These are phyloP conservation scores for Syngnathus typhle DNA, from an alignment of 2,113 vertebrate genomes.

Conservation along the genomic window DNA sequence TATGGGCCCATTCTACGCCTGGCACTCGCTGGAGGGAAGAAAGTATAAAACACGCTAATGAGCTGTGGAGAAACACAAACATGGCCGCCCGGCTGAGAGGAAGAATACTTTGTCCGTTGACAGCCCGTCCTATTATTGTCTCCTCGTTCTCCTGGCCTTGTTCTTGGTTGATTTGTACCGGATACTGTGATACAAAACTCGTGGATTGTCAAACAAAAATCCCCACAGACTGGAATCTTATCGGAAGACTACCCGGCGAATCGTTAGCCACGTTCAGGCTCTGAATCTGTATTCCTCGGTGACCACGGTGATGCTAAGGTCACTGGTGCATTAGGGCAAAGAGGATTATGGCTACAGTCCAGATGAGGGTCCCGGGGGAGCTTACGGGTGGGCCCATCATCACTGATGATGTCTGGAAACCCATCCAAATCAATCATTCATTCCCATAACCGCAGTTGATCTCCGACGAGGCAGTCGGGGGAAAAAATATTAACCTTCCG, in stretches of 20 bases:
- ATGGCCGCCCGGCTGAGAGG: conserved; percentile 34
- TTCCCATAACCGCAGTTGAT: conserved; percentile 34
- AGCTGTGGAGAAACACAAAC: conserved; percentile 46
- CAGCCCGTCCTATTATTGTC: conserved; percentile 37
- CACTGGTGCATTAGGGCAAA: conserved; percentile 54
- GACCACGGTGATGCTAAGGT: conserved; percentile 19
- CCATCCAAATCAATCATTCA: conserved; percentile 54
- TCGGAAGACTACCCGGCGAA: background rate
- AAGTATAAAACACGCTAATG: conserved; percentile 56
- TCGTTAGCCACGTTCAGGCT: background rate
- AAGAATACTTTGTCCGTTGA: conserved; percentile 40
- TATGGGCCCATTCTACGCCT: conserved; percentile 35
- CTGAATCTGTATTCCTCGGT: conserved; percentile 18
- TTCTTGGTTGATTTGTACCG: too few relatives aligned
- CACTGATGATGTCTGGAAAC: conserved; percentile 58
- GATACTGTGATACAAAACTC: background rate
- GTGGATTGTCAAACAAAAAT: background rate
- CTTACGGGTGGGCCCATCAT: conserved; percentile 36
- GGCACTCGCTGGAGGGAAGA: conserved; percentile 38
- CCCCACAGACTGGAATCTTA: background rate
- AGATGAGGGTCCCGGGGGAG: conserved; percentile 37
- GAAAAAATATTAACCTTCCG: background rate
- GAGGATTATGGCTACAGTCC: conserved; percentile 62
- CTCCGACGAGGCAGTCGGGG: background rate
- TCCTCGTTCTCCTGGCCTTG: background rate